Conservation (phyloP, 2,113 vertebrate genomes). For the Zapornia atra region DNA sequence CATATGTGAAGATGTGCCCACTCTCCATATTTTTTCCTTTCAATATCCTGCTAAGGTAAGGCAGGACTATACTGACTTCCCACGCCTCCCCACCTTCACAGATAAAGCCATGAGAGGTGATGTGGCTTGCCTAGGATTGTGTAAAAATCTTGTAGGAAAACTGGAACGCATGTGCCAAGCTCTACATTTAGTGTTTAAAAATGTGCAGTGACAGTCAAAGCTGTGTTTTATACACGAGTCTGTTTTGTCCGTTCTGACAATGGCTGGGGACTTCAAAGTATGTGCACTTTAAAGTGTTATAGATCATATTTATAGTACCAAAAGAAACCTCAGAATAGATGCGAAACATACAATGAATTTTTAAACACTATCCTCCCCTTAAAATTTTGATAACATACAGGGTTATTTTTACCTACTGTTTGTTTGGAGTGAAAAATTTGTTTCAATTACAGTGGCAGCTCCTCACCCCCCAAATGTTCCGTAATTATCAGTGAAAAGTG, state of each 20-base stretch:
- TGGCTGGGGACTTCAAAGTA: neutral
- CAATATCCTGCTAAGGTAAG: neutral
- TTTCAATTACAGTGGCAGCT: neutral
- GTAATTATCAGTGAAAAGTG: constrained; percentile 9
- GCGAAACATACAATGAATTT: constrained; percentile 27
- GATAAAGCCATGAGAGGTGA: neutral
- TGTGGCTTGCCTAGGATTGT: neutral
- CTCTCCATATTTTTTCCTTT: neutral
- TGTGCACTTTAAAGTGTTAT: neutral
- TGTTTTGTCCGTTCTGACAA: neutral
- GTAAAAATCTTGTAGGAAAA: neutral
- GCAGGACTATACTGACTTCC: neutral
- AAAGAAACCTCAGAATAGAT: neutral
- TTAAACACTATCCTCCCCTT: constrained; percentile 14
- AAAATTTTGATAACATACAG: constrained; percentile 4
- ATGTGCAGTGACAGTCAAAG: neutral
- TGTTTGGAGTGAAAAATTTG: constrained; percentile 14
- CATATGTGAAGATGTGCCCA: neutral
- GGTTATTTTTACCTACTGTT: constrained; percentile 28
- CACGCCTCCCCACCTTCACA: neutral
- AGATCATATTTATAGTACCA: neutral
- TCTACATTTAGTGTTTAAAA: neutral
- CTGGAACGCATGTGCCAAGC: neutral
- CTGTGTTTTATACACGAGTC: neutral
- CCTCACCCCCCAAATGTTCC: neutral